A percentile compares a stretch with the other conserved stretches of the same genome.
Evolutionary conservation across 2,888 invertebrate genomes (phyloP).

Genomic region (Caenorhabditis sp.): DNA sequence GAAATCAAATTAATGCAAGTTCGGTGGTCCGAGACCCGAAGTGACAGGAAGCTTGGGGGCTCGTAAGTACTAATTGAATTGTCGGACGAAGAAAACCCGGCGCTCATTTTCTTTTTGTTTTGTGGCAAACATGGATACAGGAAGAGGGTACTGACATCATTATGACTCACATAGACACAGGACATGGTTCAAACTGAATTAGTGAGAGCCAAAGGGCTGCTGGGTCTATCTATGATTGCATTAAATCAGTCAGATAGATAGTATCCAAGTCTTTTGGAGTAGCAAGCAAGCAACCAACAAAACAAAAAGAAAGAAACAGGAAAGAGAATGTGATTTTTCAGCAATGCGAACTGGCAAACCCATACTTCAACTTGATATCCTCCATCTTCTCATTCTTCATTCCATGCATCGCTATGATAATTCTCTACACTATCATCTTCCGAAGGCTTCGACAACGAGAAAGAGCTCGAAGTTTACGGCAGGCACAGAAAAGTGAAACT

Average conservation of each 20-base stretch:
- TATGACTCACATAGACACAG: conserved; percentile 40
- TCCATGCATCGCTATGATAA: conserved; percentile 97
- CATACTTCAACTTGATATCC: conserved; percentile 97
- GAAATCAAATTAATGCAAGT: conserved; percentile 47
- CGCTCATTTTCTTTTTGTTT: conserved; percentile 12
- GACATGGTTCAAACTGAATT: conserved; percentile 45
- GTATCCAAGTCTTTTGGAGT: too few species aligned
- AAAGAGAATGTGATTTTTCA: conserved; percentile 66
- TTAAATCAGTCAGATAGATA: too few species aligned
- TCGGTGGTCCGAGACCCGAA: conserved; percentile 44
- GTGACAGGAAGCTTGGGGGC: conserved; percentile 28
- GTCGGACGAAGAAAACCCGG: conserved; percentile 32
- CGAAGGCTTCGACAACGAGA: conserved; percentile 87
- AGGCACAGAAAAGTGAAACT: conserved; percentile 66
- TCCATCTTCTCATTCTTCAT: conserved; percentile 99
- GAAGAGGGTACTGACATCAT: conserved; percentile 39
- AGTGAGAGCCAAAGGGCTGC: conserved; percentile 27
- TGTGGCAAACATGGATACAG: conserved; percentile 17
- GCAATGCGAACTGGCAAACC: conserved; percentile 95
- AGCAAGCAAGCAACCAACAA: too few species aligned
- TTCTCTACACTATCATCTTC: conserved; percentile 91
- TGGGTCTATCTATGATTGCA: conserved; percentile 25
- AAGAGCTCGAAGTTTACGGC: conserved; percentile 73
- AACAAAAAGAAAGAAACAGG: not conserved
- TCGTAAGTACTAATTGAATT: conserved; percentile 61